A percentile compares a stretch with the other conserved stretches of the same genome.
These are phyloP conservation scores for Colaptes auratus DNA, from an alignment of 2,113 vertebrate species.

Conservation along the genomic window DNA sequence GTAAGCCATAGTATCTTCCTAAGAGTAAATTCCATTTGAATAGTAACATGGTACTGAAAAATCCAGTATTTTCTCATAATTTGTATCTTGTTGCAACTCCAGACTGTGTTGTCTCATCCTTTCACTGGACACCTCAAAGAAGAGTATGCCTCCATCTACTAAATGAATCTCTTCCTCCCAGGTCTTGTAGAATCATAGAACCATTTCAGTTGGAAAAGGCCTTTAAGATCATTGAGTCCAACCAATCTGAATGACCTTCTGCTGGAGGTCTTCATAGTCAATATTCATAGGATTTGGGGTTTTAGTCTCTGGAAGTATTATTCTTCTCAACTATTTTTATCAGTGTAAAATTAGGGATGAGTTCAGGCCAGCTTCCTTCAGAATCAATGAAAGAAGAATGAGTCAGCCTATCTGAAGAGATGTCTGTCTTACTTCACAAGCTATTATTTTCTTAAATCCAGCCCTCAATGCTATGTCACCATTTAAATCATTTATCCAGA, in stretches of 20 bases:
- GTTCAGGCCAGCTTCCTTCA: neutral
- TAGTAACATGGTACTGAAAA: neutral
- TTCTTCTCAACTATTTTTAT: neutral
- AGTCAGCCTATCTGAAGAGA: neutral
- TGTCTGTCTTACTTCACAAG: neutral
- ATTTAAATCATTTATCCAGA: neutral
- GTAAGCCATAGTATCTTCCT: neutral
- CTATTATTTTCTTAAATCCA: neutral
- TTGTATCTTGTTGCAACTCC: neutral
- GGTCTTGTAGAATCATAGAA: no score
- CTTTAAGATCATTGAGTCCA: neutral
- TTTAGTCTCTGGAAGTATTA: neutral
- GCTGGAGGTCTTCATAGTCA: neutral
- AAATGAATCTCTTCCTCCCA: no score
- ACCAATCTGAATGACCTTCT: neutral
- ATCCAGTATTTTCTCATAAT: neutral
- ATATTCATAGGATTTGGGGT: neutral
- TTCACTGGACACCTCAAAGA: neutral
- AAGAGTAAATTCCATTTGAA: neutral
- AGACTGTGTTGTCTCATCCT: neutral
- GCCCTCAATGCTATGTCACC: neutral
- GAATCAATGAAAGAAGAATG: neutral
- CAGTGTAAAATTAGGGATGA: neutral
- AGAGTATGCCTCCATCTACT: no score
- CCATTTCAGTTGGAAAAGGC: no score